These are phyloP conservation scores for Telmatherina bonti DNA, from an alignment of 2,797 vertebrate genomes.

Conservation along the genomic window DNA sequence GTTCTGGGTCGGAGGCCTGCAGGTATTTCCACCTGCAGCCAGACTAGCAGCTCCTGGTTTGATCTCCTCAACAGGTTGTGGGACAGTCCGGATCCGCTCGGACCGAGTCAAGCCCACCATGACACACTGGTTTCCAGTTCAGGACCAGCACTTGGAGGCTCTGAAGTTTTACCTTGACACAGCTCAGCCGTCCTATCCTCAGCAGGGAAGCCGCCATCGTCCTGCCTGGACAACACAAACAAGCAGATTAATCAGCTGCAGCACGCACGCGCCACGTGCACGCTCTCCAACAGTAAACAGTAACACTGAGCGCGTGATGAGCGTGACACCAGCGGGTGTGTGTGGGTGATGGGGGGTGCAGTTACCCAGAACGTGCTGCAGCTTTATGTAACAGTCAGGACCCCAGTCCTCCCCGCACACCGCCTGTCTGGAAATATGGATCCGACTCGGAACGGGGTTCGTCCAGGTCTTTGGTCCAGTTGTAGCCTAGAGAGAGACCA, in stretches of 20 bases:
- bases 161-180: conserved; percentile 70
- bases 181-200: conserved; percentile 71
- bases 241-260: conserved; percentile 1
- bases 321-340: too few relatives aligned
- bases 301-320: too few relatives aligned
- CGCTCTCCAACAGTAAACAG: too few relatives aligned
- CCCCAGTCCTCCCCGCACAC: neutral
- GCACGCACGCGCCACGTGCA: too few relatives aligned
- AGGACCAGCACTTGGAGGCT: neutral
- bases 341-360: too few relatives aligned
- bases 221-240: neutral
- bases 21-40: neutral
- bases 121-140: neutral
- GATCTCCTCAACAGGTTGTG: neutral
- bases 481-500: too few relatives aligned
- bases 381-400: neutral
- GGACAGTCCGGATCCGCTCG: too few relatives aligned
- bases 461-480: too few relatives aligned
- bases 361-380: neutral
- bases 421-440: too few relatives aligned
- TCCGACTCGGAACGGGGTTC: too few relatives aligned
- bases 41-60: neutral
- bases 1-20: too few relatives aligned
- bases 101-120: too few relatives aligned
- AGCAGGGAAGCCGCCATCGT: conserved; percentile 81